Evolutionary conservation across 2,888 invertebrate genomes (phyloP).

Genomic region (Drosophila cracens): DNA sequence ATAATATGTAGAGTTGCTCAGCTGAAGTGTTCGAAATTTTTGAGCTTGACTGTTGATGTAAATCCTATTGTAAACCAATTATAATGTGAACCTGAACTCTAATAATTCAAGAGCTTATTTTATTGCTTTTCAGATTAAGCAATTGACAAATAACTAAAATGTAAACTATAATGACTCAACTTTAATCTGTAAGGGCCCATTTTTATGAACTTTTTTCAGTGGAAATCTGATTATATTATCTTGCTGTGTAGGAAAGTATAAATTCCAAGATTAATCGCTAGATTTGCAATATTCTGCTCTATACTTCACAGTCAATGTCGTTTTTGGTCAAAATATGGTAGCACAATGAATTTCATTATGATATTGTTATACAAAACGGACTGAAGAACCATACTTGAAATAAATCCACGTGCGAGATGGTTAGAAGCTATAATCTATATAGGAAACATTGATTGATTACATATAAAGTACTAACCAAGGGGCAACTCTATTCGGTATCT

Average conservation of each 20-base stretch:
- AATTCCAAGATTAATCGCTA: not conserved
- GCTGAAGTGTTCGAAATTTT: not conserved
- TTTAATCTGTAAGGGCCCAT: not conserved
- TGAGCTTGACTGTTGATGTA: not conserved
- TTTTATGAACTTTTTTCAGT: not conserved
- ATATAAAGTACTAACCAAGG: not conserved
- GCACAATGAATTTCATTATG: slow-evolving; percentile 15
- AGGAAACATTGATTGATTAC: not conserved
- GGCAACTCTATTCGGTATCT: slow-evolving; percentile 5
- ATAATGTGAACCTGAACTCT: not conserved
- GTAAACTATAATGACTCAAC: slow-evolving; percentile 2
- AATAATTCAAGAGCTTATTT: slow-evolving; percentile 3
- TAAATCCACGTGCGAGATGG: slow-evolving; percentile 29
- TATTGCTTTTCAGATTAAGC: not conserved
- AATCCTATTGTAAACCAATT: not conserved
- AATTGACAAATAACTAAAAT: not conserved
- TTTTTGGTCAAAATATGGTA: slow-evolving; percentile 29
- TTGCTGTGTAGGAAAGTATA: not conserved
- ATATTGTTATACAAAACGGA: slow-evolving; percentile 3
- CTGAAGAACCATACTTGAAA: slow-evolving; percentile 1
- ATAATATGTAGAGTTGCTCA: not conserved
- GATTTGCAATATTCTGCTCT: not conserved
- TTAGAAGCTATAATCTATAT: slow-evolving; percentile 25
- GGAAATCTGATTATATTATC: slow-evolving; percentile 25
- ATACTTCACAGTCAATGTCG: slow-evolving; percentile 10